A percentile compares a stretch with the other conserved stretches of the same genome.
These are phyloP conservation scores for Acronicta psi DNA, from an alignment of 2,888 invertebrate genomes.

Conservation along the genomic window DNA sequence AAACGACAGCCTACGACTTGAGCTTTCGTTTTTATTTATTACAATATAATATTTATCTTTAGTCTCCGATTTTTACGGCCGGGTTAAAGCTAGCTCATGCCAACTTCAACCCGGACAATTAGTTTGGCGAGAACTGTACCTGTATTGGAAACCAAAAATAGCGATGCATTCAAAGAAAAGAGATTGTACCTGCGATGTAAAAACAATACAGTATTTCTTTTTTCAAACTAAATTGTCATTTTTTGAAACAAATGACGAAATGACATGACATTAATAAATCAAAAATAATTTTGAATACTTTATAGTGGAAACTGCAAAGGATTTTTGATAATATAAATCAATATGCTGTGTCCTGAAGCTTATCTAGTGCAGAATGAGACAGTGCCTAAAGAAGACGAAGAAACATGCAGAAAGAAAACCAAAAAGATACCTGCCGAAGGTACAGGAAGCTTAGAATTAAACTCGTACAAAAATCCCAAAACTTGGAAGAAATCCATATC, in stretches of 20 bases:
- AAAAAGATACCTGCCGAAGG: conserved; percentile 73
- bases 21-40: no score
- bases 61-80: no score
- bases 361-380: conserved; percentile 69
- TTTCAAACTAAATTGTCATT: conserved; percentile 41
- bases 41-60: no score
- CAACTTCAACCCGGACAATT: no score
- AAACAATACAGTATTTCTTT: conserved; percentile 31
- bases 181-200: neutral
- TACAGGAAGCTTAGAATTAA: conserved; percentile 71
- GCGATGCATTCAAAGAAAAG: neutral
- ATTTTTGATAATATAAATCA: conserved; percentile 61
- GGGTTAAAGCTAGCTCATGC: no score
- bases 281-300: conserved; percentile 70
- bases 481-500: conserved; percentile 85
- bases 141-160: no score
- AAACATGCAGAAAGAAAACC: conserved; percentile 65
- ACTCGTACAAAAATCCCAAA: conserved; percentile 78
- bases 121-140: no score
- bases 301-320: conserved; percentile 61
- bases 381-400: conserved; percentile 68
- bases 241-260: conserved; percentile 50
- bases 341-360: conserved; percentile 83
- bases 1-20: no score
- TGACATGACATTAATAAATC: conserved; percentile 49